Conservation (phyloP, 1,140 invertebrate genomes). For the Conus betulinus region DNA sequence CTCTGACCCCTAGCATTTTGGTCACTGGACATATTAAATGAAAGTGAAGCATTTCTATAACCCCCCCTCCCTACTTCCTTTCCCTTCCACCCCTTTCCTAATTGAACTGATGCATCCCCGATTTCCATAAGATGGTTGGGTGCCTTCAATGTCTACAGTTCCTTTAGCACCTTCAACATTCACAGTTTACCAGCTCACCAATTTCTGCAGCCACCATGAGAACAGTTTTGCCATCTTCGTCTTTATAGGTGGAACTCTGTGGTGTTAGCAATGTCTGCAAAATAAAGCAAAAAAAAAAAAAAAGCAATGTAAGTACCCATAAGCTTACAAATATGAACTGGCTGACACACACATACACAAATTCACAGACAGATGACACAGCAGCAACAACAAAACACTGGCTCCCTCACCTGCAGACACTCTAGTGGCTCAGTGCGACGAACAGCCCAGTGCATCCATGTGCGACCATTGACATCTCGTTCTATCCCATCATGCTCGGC, state of each 20-base stretch:
- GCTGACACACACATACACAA: too few relatives aligned
- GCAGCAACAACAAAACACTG: too few relatives aligned
- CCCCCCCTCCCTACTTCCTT: too few relatives aligned
- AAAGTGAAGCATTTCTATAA: too few relatives aligned
- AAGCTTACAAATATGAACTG: not conserved
- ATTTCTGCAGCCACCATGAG: slow-evolving; percentile 70
- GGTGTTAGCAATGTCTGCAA: slow-evolving; percentile 67
- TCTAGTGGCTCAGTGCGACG: slow-evolving; percentile 73
- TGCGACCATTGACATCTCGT: slow-evolving; percentile 70
- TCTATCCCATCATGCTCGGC: slow-evolving; percentile 71
- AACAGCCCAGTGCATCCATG: slow-evolving; percentile 75
- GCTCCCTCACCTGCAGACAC: slow-evolving; percentile 69
- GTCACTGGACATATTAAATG: too few relatives aligned
- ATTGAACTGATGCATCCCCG: too few relatives aligned
- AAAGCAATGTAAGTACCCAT: not conserved
- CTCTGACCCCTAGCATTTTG: too few relatives aligned
- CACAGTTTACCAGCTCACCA: slow-evolving; percentile 52
- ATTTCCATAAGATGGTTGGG: too few relatives aligned
- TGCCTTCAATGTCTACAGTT: too few relatives aligned
- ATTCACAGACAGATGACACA: too few relatives aligned
- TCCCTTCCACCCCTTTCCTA: too few relatives aligned
- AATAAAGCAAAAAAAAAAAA: not conserved
- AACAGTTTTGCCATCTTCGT: slow-evolving; percentile 73
- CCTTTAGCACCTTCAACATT: too few relatives aligned
- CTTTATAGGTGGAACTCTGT: slow-evolving; percentile 66